Evolutionary conservation across 2,797 vertebrate genomes (phyloP).

Genomic region (Podarcis siculus): DNA sequence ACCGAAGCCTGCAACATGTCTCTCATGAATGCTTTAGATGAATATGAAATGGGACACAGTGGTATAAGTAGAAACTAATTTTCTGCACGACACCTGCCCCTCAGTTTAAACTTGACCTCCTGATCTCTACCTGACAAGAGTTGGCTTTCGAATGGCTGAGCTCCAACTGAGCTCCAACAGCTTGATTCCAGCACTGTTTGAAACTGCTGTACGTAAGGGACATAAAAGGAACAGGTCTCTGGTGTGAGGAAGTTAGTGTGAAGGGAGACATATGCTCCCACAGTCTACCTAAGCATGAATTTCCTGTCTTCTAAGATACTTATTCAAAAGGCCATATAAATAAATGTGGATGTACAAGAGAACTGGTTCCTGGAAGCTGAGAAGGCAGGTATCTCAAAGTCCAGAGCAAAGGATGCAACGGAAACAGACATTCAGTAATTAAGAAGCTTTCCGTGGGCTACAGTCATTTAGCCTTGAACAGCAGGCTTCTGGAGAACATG

Average conservation of each 20-base stretch:
- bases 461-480: neutral
- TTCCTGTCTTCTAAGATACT: neutral
- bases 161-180: constrained; percentile 39
- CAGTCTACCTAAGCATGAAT: neutral
- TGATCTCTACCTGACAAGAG: constrained; percentile 9
- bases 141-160: constrained; percentile 46
- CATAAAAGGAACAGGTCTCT: constrained; percentile 43
- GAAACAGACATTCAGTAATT: neutral
- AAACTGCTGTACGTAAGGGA: constrained; percentile 53
- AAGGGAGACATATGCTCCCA: neutral
- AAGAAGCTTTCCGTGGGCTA: neutral
- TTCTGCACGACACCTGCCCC: constrained; percentile 13
- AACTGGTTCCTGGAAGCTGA: neutral
- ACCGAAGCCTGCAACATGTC: neutral
- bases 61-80: constrained; percentile 34
- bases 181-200: constrained; percentile 52
- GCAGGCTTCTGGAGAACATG: neutral
- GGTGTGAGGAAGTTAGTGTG: constrained; percentile 17
- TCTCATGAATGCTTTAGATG: constrained; percentile 36
- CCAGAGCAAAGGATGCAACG: neutral
- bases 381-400: neutral
- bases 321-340: neutral
- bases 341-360: neutral
- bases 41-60: constrained; percentile 19
- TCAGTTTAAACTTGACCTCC: constrained; percentile 35